These are phyloP conservation scores for Pyrocoelia pectoralis DNA, from an alignment of 2,888 invertebrate species.

Conservation along the genomic window DNA sequence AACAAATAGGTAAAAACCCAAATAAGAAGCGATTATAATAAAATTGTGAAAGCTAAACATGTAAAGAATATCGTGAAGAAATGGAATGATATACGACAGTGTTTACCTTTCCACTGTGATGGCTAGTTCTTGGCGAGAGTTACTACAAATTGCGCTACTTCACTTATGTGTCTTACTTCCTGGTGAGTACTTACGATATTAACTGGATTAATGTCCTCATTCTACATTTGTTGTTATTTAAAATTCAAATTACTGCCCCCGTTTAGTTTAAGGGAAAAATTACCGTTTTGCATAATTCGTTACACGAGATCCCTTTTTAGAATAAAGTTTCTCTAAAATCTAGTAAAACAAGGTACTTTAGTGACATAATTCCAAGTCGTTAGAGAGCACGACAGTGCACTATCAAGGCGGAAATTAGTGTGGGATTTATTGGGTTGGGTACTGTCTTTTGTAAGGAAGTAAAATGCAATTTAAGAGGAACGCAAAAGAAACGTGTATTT, in stretches of 20 bases:
- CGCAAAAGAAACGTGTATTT: too few relatives aligned
- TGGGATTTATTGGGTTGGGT: background rate
- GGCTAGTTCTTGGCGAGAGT: conserved; percentile 29
- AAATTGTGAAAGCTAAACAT: conserved; percentile 32
- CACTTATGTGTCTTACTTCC: conserved; percentile 25
- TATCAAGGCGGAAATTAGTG: conserved; percentile 5
- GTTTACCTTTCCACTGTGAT: conserved; percentile 29
- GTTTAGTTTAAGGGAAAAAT: background rate
- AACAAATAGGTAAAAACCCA: background rate
- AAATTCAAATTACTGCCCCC: background rate
- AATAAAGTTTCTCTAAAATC: background rate
- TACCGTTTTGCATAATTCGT: conserved; percentile 3
- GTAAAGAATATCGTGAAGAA: conserved; percentile 24
- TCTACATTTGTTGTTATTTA: background rate
- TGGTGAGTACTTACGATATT: conserved; percentile 22
- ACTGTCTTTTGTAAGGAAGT: background rate
- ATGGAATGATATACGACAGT: conserved; percentile 33
- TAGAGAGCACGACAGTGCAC: background rate
- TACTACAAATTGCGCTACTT: conserved; percentile 20
- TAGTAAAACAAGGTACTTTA: conserved; percentile 14
- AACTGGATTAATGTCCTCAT: background rate
- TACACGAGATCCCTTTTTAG: background rate
- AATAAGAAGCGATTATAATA: conserved; percentile 19
- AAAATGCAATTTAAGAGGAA: background rate
- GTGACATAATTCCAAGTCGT: conserved; percentile 15